phyloP scores from a whole-genome alignment of 2,888 invertebrate genomes.

The Drosophila recens region DNA sequence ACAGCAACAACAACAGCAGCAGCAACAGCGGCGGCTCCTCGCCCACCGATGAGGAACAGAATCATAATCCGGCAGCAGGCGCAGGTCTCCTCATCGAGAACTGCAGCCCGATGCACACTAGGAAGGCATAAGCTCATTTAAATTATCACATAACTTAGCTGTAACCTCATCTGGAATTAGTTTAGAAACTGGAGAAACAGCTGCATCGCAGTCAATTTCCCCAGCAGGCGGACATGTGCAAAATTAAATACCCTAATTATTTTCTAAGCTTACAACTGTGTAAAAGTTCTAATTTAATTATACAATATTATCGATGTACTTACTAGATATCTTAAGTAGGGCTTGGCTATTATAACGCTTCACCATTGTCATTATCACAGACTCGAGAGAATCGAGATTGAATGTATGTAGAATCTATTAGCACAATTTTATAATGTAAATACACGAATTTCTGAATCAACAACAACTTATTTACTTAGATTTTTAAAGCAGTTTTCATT shows the following conservation, averaged over 20 bases:
- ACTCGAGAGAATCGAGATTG: conserved; percentile 24
- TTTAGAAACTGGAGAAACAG: conserved; percentile 58
- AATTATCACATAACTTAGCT: conserved; percentile 32
- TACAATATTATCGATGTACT: conserved; percentile 38
- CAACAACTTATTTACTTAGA: neutral
- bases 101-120: conserved; percentile 78
- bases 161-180: conserved; percentile 25
- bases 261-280: conserved; percentile 27
- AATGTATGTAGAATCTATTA: conserved; percentile 52
- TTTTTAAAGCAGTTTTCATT: neutral
- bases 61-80: neutral
- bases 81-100: conserved; percentile 75
- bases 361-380: conserved; percentile 12
- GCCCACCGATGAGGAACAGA: conserved; percentile 59
- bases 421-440: conserved; percentile 71
- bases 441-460: conserved; percentile 55
- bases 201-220: conserved; percentile 24
- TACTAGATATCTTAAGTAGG: conserved; percentile 48
- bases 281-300: conserved; percentile 24
- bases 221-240: conserved; percentile 80
- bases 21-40: conserved; percentile 51
- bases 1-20: conserved; percentile 44
- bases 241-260: conserved; percentile 52
- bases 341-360: conserved; percentile 50
- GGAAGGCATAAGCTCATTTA: conserved; percentile 83